phyloP scores from a whole-genome alignment of 2,888 invertebrate species.

The Litoditis marina region DNA sequence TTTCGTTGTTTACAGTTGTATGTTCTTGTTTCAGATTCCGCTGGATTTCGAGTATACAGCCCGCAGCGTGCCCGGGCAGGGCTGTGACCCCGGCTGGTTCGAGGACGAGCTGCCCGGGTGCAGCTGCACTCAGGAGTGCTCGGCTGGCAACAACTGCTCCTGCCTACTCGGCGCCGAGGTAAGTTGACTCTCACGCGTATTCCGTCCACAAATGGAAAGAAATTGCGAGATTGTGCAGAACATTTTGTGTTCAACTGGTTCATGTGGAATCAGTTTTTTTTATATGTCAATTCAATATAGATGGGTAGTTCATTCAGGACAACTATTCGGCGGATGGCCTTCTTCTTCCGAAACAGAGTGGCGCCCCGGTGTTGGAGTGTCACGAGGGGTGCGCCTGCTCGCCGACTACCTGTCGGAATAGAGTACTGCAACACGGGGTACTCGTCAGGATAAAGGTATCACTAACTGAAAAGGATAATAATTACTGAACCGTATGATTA shows the following conservation, averaged over 20 bases:
- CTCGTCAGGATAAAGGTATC: constrained; percentile 30
- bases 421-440: constrained; percentile 43
- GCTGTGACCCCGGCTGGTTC: constrained; percentile 27
- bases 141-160: constrained; percentile 27
- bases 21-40: too few species aligned
- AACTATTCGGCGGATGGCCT: constrained; percentile 23
- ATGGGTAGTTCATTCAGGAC: constrained; percentile 8
- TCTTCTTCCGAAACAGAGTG: neutral
- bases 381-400: constrained; percentile 39
- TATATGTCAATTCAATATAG: too few species aligned
- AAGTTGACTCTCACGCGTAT: too few species aligned
- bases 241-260: too few species aligned
- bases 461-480: neutral
- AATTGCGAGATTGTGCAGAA: too few species aligned
- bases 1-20: neutral
- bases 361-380: constrained; percentile 42
- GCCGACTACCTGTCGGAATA: constrained; percentile 38
- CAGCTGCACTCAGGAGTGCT: constrained; percentile 39
- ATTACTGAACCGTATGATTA: too few species aligned
- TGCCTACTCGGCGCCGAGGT: constrained; percentile 30
- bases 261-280: too few species aligned
- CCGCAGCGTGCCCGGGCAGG: constrained; percentile 32
- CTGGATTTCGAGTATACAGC: constrained; percentile 42
- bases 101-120: constrained; percentile 45
- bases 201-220: too few species aligned